These are phyloP conservation scores for Zaprionus inermis DNA, from an alignment of 1,140 invertebrate genomes.

Conservation along the genomic window DNA sequence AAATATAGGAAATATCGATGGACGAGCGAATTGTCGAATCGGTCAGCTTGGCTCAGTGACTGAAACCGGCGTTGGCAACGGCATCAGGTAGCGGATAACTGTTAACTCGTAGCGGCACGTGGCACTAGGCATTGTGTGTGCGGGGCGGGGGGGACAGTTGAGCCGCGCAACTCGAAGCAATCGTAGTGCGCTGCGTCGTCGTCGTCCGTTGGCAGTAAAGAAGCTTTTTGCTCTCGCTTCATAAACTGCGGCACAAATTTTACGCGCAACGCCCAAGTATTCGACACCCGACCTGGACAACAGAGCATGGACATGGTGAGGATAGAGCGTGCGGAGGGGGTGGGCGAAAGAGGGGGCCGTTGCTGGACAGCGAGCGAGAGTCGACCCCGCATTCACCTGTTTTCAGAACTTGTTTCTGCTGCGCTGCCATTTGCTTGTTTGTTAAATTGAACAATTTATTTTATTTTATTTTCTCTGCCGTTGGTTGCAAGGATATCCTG, in stretches of 20 bases:
- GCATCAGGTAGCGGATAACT: conserved; percentile 4
- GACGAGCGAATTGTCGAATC: conserved; percentile 1
- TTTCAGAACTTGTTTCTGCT: conserved; percentile 1
- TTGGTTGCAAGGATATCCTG: conserved; percentile 37
- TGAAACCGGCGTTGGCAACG: conserved; percentile 1
- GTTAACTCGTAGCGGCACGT: background rate
- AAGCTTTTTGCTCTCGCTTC: conserved; percentile 37
- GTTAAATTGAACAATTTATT: conserved; percentile 56
- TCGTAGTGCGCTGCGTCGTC: background rate
- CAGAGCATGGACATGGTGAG: background rate
- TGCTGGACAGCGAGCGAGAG: background rate
- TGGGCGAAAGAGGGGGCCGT: too few species aligned
- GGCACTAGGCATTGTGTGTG: conserved; percentile 7
- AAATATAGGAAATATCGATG: background rate
- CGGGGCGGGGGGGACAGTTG: conserved; percentile 2
- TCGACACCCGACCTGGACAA: conserved; percentile 7
- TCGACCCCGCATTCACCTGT: conserved; percentile 8
- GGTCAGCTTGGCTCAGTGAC: conserved; percentile 26
- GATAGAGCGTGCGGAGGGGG: too few species aligned
- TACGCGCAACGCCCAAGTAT: conserved; percentile 18
- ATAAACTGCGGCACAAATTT: conserved; percentile 40
- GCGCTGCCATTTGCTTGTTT: conserved; percentile 37
- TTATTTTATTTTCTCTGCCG: conserved; percentile 28
- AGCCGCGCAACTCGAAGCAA: conserved; percentile 19
- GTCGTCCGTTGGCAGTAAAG: conserved; percentile 28